These are phyloP conservation scores for Pitangus sulphuratus DNA, from an alignment of 2,797 vertebrate genomes.

Conservation along the genomic window DNA sequence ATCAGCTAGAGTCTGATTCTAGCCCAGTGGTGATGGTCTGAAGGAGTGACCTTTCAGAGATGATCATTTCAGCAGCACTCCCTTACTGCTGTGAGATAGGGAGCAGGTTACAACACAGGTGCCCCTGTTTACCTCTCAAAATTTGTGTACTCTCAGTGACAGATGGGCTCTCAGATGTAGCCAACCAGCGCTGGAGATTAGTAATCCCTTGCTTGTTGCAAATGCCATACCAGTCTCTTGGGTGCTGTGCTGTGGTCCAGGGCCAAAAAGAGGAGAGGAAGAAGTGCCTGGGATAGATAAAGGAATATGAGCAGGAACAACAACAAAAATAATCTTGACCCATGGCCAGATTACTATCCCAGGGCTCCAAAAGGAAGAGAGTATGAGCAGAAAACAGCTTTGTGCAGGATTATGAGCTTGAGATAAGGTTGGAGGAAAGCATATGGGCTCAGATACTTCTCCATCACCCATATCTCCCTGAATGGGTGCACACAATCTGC, in stretches of 20 bases:
- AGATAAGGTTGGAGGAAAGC: neutral
- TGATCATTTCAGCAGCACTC: neutral
- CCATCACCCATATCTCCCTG: accelerated
- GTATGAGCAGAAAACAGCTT: neutral
- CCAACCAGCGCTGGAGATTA: neutral
- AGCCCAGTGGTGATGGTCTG: neutral
- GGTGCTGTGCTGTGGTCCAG: neutral
- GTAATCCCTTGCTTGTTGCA: neutral
- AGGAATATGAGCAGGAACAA: neutral
- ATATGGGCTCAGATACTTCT: neutral
- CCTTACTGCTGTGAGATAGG: neutral
- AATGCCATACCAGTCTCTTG: neutral
- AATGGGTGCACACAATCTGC: neutral
- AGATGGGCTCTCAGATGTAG: neutral
- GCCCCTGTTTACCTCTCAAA: neutral
- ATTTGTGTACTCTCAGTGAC: neutral
- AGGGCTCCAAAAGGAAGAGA: neutral
- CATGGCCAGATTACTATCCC: neutral
- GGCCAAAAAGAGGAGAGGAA: neutral
- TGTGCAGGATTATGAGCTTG: neutral
- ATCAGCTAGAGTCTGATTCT: neutral
- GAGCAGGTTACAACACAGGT: neutral
- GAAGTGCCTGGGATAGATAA: neutral
- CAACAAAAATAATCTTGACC: neutral
- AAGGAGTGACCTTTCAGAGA: neutral